phyloP scores from a whole-genome alignment of 2,113 vertebrate species.

The Cisticola juncidis region DNA sequence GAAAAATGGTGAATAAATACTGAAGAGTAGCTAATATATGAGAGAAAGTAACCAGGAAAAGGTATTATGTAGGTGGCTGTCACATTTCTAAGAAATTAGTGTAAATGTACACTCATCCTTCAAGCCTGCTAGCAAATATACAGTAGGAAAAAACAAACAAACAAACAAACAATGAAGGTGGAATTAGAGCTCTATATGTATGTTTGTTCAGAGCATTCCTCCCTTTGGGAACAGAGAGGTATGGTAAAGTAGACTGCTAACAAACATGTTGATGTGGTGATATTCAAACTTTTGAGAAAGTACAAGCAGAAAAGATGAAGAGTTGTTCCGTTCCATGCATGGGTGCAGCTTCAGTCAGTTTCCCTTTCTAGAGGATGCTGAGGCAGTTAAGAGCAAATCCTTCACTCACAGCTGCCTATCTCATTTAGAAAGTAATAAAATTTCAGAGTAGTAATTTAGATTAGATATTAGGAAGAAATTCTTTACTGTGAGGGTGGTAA shows the following conservation, averaged over 20 bases:
- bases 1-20: neutral
- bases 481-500: neutral
- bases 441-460: neutral
- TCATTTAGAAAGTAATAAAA: neutral
- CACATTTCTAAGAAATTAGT: neutral
- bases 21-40: neutral
- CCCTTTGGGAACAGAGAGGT: neutral
- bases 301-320: neutral
- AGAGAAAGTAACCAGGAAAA: neutral
- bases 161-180: no score
- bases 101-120: neutral
- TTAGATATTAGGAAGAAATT: neutral
- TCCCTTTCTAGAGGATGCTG: neutral
- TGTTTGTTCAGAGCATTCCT: neutral
- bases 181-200: neutral
- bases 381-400: neutral
- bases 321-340: neutral
- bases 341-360: neutral
- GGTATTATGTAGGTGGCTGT: neutral
- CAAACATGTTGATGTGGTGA: neutral
- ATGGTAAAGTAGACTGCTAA: neutral
- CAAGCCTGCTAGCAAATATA: neutral
- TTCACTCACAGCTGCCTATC: neutral
- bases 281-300: neutral
- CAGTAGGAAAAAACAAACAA: neutral